Percentiles rank a stretch among this genome's conserved stretches.
Evolutionary conservation across 2,888 invertebrate species (phyloP).

Genomic region (Drosophila colorata): DNA sequence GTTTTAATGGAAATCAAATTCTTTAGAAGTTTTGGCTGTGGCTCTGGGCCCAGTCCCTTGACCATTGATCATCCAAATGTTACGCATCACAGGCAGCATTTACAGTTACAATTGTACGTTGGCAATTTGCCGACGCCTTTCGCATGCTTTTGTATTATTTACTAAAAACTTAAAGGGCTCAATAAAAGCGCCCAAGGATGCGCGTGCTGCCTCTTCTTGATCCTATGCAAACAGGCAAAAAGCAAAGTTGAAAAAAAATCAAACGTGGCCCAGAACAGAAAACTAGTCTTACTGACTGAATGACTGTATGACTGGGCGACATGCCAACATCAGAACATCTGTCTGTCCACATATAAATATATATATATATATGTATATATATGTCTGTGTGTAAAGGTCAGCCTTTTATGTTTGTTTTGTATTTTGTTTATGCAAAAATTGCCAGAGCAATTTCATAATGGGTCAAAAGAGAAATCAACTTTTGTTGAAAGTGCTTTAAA

Average conservation of each 20-base stretch:
- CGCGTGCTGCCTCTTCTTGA: slow-evolving; percentile 62
- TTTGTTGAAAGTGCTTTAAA: slow-evolving; percentile 79
- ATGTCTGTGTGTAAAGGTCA: slow-evolving; percentile 62
- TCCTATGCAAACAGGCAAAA: slow-evolving; percentile 69
- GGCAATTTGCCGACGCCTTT: slow-evolving; percentile 63
- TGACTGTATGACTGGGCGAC: slow-evolving; percentile 36
- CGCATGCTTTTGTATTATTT: slow-evolving; percentile 68
- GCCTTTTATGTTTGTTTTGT: slow-evolving; percentile 76
- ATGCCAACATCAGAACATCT: slow-evolving; percentile 60
- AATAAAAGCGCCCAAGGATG: slow-evolving; percentile 73
- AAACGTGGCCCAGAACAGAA: slow-evolving; percentile 20
- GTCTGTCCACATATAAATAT: slow-evolving; percentile 14
- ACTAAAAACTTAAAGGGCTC: slow-evolving; percentile 78
- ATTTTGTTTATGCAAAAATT: slow-evolving; percentile 80
- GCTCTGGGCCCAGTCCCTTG: slow-evolving; percentile 39
- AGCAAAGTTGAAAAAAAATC: slow-evolving; percentile 11
- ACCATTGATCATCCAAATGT: slow-evolving; percentile 65
- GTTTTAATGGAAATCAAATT: slow-evolving; percentile 68
- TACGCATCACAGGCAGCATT: slow-evolving; percentile 60
- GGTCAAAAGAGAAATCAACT: slow-evolving; percentile 81
- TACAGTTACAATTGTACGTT: slow-evolving; percentile 56
- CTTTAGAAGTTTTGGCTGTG: slow-evolving; percentile 46
- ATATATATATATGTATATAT: slow-evolving; percentile 13
- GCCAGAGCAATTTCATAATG: slow-evolving; percentile 80
- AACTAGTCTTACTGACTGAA: slow-evolving; percentile 48